Conservation (phyloP, 2,888 invertebrate species). For the Melanophora roralis region DNA sequence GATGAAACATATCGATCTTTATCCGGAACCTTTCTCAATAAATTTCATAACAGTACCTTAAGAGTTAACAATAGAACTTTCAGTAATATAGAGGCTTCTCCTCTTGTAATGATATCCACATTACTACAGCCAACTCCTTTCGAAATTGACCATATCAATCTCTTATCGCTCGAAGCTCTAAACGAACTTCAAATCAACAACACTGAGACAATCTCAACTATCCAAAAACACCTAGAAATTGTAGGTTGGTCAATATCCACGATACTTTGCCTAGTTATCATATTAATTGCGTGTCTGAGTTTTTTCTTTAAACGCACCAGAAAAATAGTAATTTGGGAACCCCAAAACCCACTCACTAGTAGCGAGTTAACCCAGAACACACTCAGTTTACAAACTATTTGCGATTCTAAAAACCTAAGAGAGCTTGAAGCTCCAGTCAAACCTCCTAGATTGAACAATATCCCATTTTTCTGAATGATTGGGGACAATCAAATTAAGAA, state of each 20-base stretch:
- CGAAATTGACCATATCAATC: neutral
- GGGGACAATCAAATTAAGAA: no score
- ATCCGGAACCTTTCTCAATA: conserved; percentile 1
- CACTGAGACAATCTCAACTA: neutral
- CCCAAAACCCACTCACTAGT: no score
- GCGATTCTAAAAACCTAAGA: no score
- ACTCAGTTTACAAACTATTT: no score
- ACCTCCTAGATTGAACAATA: no score
- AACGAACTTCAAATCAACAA: conserved; percentile 15
- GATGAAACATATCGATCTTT: neutral
- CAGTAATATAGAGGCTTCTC: conserved; percentile 20
- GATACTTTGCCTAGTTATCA: no score
- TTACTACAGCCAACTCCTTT: conserved; percentile 5
- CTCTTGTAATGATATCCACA: conserved; percentile 11
- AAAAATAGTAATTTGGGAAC: no score
- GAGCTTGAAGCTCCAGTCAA: no score
- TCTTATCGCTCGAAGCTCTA: neutral
- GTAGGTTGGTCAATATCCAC: conserved; percentile 1
- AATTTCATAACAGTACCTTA: neutral
- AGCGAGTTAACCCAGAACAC: no score
- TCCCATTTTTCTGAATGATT: no score
- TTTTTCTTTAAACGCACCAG: no score
- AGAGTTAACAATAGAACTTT: conserved; percentile 11
- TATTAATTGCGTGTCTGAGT: no score
- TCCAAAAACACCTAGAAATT: conserved; percentile 2